Evolutionary conservation across 1,140 invertebrate species (phyloP), one percentile per base, ranked within the genome.

Genomic region (Notospermus geniculatus): DNA sequence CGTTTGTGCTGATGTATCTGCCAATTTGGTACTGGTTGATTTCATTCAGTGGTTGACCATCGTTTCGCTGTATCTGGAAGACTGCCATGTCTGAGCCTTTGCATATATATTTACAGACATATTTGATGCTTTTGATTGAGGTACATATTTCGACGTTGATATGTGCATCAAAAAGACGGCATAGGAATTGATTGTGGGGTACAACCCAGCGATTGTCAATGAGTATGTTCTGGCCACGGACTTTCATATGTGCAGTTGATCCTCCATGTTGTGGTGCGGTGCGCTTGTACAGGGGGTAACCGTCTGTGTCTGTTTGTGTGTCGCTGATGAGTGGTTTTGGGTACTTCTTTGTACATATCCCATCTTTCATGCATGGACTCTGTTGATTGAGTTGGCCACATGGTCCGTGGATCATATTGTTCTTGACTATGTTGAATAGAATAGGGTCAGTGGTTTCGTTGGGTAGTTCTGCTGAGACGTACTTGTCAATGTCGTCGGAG

Each of bases 31-130:
- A 67, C 54, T 39, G 39, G 7, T 7, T 27, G 39, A 67, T 59
- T 52, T 69, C 46, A 70, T 69, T 50, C 17, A 41, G 29, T 45
- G 46, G 22, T 58, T 53, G 23, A 54, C 23, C 22, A 52, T 54
- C 54, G n/a, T n/a, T n/a, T 56, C 55, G 27, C 62, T 62, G 29
- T 11, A 53, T 28, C 9, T 30, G 27, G 56, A 59, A 60, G 39
- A 60, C 28, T 56, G 54, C 59, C 64, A 25, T 50, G 67, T 61
- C 25, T 23, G 62, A 70, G 71, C 78, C 82, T 71, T 66, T 71
- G 65, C 71, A 74, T 64, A 64, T 74, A 77, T 52, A 83, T 77
- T 36, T 71, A 65, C 45, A 83, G 71, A 71, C 75, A 45, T 75
- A 83, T 50, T 69, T 66, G n/a, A 63, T 43, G 25, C 54, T 54